Evolutionary conservation across 2,888 invertebrate genomes (phyloP), one percentile per base, ranked within the genome.

Genomic region (Troides helena): DNA sequence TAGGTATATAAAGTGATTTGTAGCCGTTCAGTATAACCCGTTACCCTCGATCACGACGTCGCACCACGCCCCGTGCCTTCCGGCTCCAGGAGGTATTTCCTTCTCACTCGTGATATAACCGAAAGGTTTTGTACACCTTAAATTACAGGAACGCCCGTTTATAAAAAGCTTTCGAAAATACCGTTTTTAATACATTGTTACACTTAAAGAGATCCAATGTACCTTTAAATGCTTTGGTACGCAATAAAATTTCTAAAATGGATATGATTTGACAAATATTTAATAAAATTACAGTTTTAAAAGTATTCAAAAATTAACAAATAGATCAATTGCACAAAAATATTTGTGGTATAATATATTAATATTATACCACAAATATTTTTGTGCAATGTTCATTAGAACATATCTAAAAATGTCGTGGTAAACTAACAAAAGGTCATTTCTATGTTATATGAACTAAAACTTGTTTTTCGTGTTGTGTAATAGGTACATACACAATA

Each of bases 41-140:
- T 68, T 68, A 63, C 80, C 82, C 63, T 70, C 71, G 74, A 71
- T 72, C 74, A 72, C 72, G 73, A 72, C 70, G 73, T 71, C 68
- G 71, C 60, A 57, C 72, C 71, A 72, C 76, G 76, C 75, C 76
- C 68, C 73, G 71, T 74, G 77, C 76, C 78, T 81, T 83, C 81
- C 81, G 81, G 79, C 80, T 77, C 78, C 78, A 78, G 76, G 78
- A 21, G 65, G 58, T 43, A 58, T 36, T 58, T 58, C 46, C 67
- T 68, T 68, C 58, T 60, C 73, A 30, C 39, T 58, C 46, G 30
- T 39, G 14, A 57, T 62, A 57, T 30, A 0, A 46, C 17, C 17
- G 25, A 56, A 62, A 57, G 43, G 10, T 65, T 50, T 50, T 17
- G 14, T 14, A 50, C 5, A 50, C 14, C 10, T 50, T 14, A 18